Evolutionary conservation across 2,888 invertebrate species (phyloP).

Genomic region (Nebria salina): DNA sequence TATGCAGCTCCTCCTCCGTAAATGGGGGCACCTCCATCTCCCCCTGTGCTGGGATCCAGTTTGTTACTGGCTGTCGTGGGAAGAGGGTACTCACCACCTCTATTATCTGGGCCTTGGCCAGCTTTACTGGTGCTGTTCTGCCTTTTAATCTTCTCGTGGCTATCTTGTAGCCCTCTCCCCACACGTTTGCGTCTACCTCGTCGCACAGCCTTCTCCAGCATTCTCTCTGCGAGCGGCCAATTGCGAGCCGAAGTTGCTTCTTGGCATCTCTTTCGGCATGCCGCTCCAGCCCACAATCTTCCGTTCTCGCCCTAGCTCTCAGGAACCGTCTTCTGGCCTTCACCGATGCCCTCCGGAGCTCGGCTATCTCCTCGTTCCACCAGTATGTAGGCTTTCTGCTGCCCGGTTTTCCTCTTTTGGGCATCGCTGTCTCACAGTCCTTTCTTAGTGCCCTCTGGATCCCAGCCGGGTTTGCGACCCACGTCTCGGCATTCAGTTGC

Average conservation of each 20-base stretch:
- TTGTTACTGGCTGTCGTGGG: too few species aligned
- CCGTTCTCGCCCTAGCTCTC: too few species aligned
- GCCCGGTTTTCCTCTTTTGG: neutral
- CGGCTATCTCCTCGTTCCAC: slow-evolving; percentile 44
- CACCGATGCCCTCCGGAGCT: slow-evolving; percentile 21
- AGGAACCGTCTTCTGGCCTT: neutral
- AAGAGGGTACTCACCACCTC: too few species aligned
- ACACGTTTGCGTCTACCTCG: slow-evolving; percentile 8
- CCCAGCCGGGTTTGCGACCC: too few species aligned
- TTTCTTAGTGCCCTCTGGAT: neutral
- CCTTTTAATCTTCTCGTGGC: neutral
- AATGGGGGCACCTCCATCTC: too few species aligned
- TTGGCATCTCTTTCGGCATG: too few species aligned
- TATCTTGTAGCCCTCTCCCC: slow-evolving; percentile 11
- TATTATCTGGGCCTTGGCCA: neutral
- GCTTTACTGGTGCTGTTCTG: neutral
- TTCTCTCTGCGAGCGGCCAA: neutral
- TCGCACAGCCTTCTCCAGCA: neutral
- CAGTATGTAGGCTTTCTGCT: slow-evolving; percentile 30
- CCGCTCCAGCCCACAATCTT: too few species aligned
- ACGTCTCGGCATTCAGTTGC: neutral
- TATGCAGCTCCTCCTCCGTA: too few species aligned
- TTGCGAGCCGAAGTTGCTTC: too few species aligned
- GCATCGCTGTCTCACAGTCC: slow-evolving; percentile 36
- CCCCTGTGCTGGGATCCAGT: too few species aligned